These are phyloP conservation scores for Pyrocephalus nanus DNA, from an alignment of 2,797 vertebrate genomes.

Conservation along the genomic window DNA sequence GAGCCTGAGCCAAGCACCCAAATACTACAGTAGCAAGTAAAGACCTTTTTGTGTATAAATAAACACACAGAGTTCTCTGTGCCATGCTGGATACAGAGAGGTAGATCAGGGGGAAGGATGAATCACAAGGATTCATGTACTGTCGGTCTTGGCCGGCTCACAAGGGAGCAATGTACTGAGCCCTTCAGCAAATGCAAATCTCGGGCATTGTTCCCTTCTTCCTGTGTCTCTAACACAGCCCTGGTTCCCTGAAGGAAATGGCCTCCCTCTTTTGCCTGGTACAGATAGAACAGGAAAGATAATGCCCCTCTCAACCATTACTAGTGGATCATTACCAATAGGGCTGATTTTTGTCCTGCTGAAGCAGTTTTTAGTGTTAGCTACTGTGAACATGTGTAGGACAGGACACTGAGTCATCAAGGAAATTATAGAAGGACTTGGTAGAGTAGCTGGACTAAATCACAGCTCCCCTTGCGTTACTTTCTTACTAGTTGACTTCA, in stretches of 20 bases:
- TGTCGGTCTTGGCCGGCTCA: conserved; percentile 12
- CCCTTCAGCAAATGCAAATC: conserved; percentile 54
- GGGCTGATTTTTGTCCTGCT: neutral
- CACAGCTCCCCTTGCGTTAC: neutral
- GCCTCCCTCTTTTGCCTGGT: neutral
- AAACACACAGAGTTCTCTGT: conserved; percentile 41
- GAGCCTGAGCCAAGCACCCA: conserved; percentile 1
- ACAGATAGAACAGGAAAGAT: neutral
- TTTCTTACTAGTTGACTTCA: neutral
- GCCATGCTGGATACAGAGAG: neutral
- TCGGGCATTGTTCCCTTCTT: neutral
- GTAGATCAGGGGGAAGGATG: conserved; percentile 22
- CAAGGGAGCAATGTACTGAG: conserved; percentile 34
- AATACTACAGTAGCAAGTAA: neutral
- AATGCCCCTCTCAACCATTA: neutral
- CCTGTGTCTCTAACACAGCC: neutral
- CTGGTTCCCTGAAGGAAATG: neutral
- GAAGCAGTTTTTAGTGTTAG: neutral
- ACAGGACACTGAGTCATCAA: neutral
- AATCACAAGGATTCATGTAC: conserved; percentile 48
- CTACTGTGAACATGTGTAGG: neutral
- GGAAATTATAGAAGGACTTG: neutral
- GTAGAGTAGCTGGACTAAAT: neutral
- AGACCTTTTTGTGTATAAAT: conserved; percentile 32
- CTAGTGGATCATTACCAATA: neutral